Conservation (phyloP, 2,888 invertebrate species). For the Aleiodes alternator region DNA sequence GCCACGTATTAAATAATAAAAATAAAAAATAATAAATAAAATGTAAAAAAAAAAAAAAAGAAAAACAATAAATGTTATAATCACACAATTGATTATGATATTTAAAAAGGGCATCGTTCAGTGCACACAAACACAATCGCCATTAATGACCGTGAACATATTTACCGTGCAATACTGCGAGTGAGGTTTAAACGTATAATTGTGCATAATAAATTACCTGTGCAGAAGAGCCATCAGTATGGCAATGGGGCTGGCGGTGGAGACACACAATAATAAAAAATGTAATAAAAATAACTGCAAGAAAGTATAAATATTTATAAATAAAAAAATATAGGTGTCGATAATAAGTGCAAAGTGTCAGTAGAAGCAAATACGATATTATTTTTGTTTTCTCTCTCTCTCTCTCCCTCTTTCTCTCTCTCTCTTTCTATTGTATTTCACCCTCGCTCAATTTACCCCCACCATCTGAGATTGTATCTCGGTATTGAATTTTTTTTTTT, state of each 20-base stretch:
- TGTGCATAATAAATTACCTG: conserved; percentile 85
- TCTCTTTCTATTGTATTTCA: conserved; percentile 30
- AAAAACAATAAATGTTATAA: conserved; percentile 36
- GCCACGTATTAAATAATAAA: conserved; percentile 12
- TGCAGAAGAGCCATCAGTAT: conserved; percentile 95
- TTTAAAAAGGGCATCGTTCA: conserved; percentile 32
- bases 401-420: conserved; percentile 4
- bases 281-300: conserved; percentile 74
- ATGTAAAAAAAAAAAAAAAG: conserved; percentile 17
- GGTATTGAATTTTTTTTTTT: conserved; percentile 7
- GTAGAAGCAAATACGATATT: conserved; percentile 51
- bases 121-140: conserved; percentile 50
- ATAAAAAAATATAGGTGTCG: conserved; percentile 64
- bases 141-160: conserved; percentile 51
- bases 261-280: conserved; percentile 81
- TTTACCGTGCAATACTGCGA: conserved; percentile 69
- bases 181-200: conserved; percentile 71
- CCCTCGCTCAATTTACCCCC: conserved; percentile 30
- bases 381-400: conserved; percentile 16
- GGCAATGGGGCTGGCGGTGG: conserved; percentile 93
- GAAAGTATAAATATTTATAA: conserved; percentile 72
- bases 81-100: conserved; percentile 32
- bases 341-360: conserved; percentile 54
- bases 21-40: conserved; percentile 39
- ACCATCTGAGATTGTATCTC: conserved; percentile 21